These are phyloP conservation scores for Drosophila koepferae DNA, from an alignment of 2,888 invertebrate genomes.

Conservation along the genomic window DNA sequence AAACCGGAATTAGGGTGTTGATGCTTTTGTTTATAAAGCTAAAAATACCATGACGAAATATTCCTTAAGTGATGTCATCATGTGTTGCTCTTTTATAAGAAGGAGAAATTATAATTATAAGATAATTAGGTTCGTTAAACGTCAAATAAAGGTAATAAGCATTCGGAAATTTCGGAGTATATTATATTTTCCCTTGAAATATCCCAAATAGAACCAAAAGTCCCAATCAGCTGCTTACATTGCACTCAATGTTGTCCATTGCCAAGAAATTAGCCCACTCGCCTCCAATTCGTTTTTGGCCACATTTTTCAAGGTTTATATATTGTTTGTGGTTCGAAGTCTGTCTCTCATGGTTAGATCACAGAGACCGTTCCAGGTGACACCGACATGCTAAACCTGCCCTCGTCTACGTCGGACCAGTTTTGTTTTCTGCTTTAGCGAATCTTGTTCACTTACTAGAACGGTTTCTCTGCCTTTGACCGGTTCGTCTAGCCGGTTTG, in stretches of 20 bases:
- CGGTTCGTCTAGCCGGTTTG: slow-evolving; percentile 56
- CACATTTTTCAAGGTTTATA: neutral
- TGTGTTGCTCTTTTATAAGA: too few relatives aligned
- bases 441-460: slow-evolving; percentile 43
- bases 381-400: slow-evolving; percentile 34
- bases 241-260: neutral
- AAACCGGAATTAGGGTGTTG: neutral
- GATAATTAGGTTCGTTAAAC: neutral
- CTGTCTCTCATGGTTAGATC: slow-evolving; percentile 44
- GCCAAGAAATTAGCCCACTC: neutral
- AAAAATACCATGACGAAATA: neutral
- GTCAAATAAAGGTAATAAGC: neutral
- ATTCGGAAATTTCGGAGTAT: neutral
- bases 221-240: neutral
- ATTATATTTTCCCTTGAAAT: neutral
- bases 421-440: slow-evolving; percentile 27
- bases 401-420: slow-evolving; percentile 41
- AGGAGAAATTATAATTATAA: too few relatives aligned
- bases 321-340: slow-evolving; percentile 3
- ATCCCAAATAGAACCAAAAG: neutral
- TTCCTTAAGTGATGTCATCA: neutral
- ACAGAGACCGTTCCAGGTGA: slow-evolving; percentile 17
- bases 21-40: neutral
- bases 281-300: neutral
- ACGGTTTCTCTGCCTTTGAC: slow-evolving; percentile 29